These are phyloP conservation scores for Pedetes capensis DNA, from an alignment of 2,113 vertebrate species.

Conservation along the genomic window DNA sequence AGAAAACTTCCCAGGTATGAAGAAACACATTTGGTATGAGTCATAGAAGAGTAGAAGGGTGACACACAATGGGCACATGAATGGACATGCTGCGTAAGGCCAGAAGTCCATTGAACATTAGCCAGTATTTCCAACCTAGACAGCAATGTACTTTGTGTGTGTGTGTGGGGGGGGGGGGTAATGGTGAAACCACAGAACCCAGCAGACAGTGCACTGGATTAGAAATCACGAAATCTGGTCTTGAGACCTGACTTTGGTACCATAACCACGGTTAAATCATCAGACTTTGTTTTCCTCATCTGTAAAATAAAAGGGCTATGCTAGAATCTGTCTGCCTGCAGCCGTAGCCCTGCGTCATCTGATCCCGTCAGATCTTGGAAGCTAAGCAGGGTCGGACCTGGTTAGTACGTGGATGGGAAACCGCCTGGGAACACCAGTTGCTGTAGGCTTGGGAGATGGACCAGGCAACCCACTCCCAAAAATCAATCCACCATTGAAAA, in stretches of 20 bases:
- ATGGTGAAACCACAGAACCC: neutral
- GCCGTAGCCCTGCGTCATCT: too few relatives aligned
- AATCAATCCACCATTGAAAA: too few relatives aligned
- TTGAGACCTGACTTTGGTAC: neutral
- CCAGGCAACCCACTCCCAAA: too few relatives aligned
- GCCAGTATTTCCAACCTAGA: neutral
- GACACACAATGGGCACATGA: neutral
- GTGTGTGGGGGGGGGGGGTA: too few relatives aligned
- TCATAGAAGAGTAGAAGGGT: constrained; percentile 7
- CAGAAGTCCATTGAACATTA: neutral
- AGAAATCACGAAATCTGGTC: neutral
- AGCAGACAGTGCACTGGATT: neutral
- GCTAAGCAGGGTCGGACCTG: too few relatives aligned
- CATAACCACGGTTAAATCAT: neutral
- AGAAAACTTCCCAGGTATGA: neutral
- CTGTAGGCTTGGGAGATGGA: too few relatives aligned
- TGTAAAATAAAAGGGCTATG: neutral
- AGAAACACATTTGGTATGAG: constrained; percentile 36
- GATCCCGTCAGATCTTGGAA: too few relatives aligned
- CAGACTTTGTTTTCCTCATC: neutral
- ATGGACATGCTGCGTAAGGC: neutral
- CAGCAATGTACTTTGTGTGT: neutral
- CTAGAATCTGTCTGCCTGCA: neutral
- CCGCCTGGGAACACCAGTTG: too few relatives aligned
- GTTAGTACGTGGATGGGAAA: too few relatives aligned